Evolutionary conservation across 2,888 invertebrate genomes (phyloP).

Genomic region (Ichneumon xanthorius): DNA sequence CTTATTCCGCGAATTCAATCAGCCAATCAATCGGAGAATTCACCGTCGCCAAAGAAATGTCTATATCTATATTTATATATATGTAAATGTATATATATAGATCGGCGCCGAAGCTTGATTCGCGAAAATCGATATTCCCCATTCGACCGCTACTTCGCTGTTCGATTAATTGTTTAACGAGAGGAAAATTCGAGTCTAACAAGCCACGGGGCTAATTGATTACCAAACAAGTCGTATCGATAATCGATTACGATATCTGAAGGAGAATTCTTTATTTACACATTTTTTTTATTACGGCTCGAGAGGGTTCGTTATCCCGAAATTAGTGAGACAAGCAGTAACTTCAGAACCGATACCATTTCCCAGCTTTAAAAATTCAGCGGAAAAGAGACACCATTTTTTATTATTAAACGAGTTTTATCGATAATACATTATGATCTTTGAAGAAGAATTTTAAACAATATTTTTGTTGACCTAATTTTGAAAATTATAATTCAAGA

Average conservation of each 20-base stretch:
- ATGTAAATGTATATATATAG: too few species aligned
- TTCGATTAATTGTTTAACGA: neutral
- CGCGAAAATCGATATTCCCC: neutral
- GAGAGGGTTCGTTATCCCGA: neutral
- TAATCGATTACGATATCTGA: neutral
- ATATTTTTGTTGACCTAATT: too few species aligned
- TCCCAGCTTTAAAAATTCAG: neutral
- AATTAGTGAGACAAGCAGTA: neutral
- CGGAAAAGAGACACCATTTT: too few species aligned
- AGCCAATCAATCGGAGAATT: constrained; percentile 17
- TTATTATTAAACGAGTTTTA: too few species aligned
- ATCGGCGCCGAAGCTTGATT: neutral
- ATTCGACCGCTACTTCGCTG: neutral
- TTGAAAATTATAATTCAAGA: too few species aligned
- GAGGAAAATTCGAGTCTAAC: neutral
- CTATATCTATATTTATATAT: neutral
- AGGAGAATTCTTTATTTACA: neutral
- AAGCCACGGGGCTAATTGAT: neutral
- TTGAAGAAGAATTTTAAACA: too few species aligned
- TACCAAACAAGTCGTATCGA: neutral
- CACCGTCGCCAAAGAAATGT: neutral
- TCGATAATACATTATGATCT: too few species aligned
- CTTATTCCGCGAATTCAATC: constrained; percentile 41
- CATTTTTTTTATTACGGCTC: neutral
- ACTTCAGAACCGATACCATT: neutral